Base-by-base conservation (phyloP, 2,888 invertebrate species). In the Idaea dimidiata region DNA sequence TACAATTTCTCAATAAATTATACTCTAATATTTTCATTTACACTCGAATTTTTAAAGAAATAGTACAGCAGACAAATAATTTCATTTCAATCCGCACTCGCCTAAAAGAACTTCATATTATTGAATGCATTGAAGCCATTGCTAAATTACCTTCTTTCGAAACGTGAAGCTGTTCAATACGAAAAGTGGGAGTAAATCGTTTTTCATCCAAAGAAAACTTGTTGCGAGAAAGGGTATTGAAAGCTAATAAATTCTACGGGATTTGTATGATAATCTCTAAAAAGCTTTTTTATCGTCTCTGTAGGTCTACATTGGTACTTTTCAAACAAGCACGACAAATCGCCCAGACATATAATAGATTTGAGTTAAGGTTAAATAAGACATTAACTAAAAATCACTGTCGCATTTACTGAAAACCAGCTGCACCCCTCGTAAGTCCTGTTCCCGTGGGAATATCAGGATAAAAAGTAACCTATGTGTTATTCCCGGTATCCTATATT, bases 161-260 rank as follows among this genome's bases (percentile, higher is more conserved):
- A 43, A 14, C 14, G 43, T 43, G 43, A 43, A 43, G 43, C 43
- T 8, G 43, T 43, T 43, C 43, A 43, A 43, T 43, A 14, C 8
- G 43, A 14, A 43, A 43, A 43, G 43, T 43, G 43, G 43, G 43
- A 43, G 14, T 43, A 43, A 43, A 43, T 43, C 43, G 43, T 43
- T 43, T 43, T 43, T 43, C 43, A 43, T 43, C 43, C 43, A 43
- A 43, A 43, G 43, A 43, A 43, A 43, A 43, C 43, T 43, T 43
- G 43, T 43, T 43, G 43, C 43, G 43, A 43, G 14, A 43, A 43
- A 43, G 43, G 43, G 43, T 43, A 43, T 43, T 43, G 43, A 43
- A 43, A 43, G 43, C 43, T 43, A 43, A 43, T 43, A 43, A 43
- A 43, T 43, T 43, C 43, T 10, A 43, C 43, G 43, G 10, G 43